Percentiles rank a stretch among this genome's conserved stretches.
Evolutionary conservation across 2,797 vertebrate species (phyloP).

Genomic region (Gallinago solitaria): DNA sequence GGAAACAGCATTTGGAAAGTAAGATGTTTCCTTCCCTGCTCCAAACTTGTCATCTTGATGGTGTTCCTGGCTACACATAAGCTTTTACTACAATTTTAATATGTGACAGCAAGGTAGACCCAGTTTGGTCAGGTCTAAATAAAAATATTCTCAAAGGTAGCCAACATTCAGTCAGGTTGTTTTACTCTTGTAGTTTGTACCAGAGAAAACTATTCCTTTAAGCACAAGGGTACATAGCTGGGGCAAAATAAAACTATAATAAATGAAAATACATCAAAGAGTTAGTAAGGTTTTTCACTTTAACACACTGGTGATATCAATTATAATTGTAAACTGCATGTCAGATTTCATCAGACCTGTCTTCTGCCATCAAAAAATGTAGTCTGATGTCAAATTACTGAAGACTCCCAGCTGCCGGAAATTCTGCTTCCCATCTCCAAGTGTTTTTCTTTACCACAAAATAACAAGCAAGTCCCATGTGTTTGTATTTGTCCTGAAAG

Average conservation of each 20-base stretch:
- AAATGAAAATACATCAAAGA: neutral
- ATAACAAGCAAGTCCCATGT: neutral
- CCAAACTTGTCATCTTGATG: neutral
- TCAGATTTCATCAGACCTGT: constrained; percentile 34
- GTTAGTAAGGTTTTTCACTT: neutral
- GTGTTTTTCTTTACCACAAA: constrained; percentile 3
- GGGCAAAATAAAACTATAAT: neutral
- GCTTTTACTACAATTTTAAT: neutral
- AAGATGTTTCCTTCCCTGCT: neutral
- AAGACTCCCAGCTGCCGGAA: neutral
- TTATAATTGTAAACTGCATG: neutral
- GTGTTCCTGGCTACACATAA: neutral
- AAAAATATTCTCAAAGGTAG: neutral
- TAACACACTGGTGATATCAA: neutral
- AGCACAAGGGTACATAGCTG: neutral
- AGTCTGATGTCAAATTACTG: neutral
- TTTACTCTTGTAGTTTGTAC: neutral
- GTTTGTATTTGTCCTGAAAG: neutral
- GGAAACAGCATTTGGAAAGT: neutral
- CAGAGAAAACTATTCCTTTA: neutral
- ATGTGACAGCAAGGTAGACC: neutral
- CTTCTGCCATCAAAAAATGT: constrained; percentile 16
- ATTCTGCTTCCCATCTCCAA: neutral
- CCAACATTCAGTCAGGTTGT: neutral
- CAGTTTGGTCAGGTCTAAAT: neutral